Base-by-base conservation (phyloP, 2,888 invertebrate genomes). In the Apodemia zela region DNA sequence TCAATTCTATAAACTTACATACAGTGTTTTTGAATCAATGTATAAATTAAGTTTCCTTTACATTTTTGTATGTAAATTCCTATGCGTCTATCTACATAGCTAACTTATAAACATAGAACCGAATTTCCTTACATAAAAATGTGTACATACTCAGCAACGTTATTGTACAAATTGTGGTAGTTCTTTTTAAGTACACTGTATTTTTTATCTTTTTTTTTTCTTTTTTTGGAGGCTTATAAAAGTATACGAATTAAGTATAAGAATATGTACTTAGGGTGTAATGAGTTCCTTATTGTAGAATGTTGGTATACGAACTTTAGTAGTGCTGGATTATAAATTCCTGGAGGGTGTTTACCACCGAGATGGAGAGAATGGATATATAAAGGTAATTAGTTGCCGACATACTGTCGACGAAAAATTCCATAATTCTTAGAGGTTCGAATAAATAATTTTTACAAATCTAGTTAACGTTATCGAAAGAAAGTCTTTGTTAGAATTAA, bases 191-290 rank as follows among this genome's bases (percentile, higher is more conserved):
- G 75, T 78, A 77, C 77, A 76, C 77, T 79, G 79, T 78, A 79
- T 68, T 72, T 69, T 72, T 82, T 82, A 83, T 77, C 75, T 79
- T 74, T 72, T 76, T 71, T 74, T 78, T 77, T 79, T 76, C 4
- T 79, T 79, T 86, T 85, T 91, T 86, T n/a, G 87, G 91, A 91
- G 91, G 91, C 90, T 90, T 90, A 85, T 88, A 85, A 87, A 62
- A 84, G 89, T 90, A 90, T 90, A 90, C 89, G 90, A 89, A 73
- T 78, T 80, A 80, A 87, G 84, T 85, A 74, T 90, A 87, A 88
- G 89, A 81, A 81, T 85, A 87, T 84, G 89, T 90, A 91, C 89
- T 91, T 90, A 91, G 89, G 21, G 81, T 83, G 71, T 89, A 84
- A 86, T 79, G 77, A 87, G 89, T 89, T 89, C 89, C 89, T 89